These are phyloP conservation scores for Cebidichthys violaceus DNA, from an alignment of 2,113 vertebrate species.

Conservation along the genomic window DNA sequence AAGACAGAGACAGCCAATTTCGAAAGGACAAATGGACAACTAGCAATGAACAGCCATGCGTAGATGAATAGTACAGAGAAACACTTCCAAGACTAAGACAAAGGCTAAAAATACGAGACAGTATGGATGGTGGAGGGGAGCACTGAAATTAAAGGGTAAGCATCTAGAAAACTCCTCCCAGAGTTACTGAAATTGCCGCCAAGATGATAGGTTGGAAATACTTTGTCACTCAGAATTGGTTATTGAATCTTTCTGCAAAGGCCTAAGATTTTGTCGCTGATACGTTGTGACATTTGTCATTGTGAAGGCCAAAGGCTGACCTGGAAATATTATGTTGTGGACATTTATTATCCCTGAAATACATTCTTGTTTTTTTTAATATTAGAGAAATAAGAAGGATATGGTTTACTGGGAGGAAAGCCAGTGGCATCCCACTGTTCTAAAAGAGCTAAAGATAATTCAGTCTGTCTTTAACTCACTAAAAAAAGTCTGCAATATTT, in stretches of 20 bases:
- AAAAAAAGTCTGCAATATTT: conserved; percentile 41
- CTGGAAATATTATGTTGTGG: conserved; percentile 10
- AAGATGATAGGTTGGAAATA: conserved; percentile 14
- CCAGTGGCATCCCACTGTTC: conserved; percentile 43
- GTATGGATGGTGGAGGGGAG: conserved; percentile 26
- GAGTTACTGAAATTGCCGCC: conserved; percentile 16
- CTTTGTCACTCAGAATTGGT: conserved; percentile 8
- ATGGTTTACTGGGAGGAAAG: conserved; percentile 56
- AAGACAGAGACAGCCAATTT: conserved; percentile 37
- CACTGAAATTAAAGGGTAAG: conserved; percentile 18
- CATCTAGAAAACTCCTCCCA: conserved; percentile 14
- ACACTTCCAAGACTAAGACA: conserved; percentile 7
- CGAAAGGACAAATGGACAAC: conserved; percentile 38
- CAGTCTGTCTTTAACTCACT: conserved; percentile 55
- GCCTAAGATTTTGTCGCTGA: conserved; percentile 1
- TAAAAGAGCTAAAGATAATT: conserved; percentile 53
- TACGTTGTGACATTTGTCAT: conserved; percentile 15
- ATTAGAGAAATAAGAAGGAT: conserved; percentile 37
- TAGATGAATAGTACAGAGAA: conserved; percentile 32
- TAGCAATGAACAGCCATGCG: conserved; percentile 42
- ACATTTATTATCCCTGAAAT: conserved; percentile 13
- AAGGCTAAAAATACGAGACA: conserved; percentile 40
- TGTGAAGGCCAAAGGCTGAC: conserved; percentile 29
- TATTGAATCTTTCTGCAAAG: background rate
- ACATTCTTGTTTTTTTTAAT: conserved; percentile 31